A percentile compares a stretch with the other conserved stretches of the same genome.
phyloP scores from a whole-genome alignment of 2,113 vertebrate genomes.

The Apistogramma diplotaenia region DNA sequence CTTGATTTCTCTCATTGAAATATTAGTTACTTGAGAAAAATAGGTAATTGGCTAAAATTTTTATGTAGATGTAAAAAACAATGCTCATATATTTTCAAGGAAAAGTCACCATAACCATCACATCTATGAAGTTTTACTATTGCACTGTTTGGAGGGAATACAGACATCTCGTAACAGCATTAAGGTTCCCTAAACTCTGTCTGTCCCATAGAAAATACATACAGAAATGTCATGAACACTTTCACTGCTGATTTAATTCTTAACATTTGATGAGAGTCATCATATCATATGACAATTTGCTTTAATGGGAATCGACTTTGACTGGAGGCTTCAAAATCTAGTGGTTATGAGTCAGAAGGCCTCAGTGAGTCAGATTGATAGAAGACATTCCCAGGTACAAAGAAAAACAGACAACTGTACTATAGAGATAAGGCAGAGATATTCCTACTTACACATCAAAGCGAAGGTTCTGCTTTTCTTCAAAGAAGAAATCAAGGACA shows the following conservation, averaged over 20 bases:
- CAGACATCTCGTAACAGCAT: rapidly evolving
- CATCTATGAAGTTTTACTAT: not conserved
- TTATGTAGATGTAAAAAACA: not conserved
- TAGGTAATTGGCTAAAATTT: not conserved
- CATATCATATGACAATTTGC: not conserved
- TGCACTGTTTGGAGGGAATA: not conserved
- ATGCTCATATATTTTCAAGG: not conserved
- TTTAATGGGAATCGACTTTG: not conserved
- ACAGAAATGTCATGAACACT: rapidly evolving
- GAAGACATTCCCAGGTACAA: conserved; percentile 2
- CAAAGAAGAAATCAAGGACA: conserved; percentile 91
- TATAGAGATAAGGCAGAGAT: not conserved
- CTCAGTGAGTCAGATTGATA: not conserved
- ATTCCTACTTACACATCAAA: conserved; percentile 87
- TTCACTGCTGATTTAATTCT: not conserved
- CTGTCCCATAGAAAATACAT: not conserved
- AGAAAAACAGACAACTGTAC: not conserved
- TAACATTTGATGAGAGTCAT: not conserved
- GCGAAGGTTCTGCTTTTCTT: conserved; percentile 93
- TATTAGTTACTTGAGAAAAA: not conserved
- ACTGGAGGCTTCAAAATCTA: not conserved
- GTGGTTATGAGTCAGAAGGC: conserved; percentile 2
- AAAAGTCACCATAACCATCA: too few relatives aligned
- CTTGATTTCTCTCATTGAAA: too few relatives aligned
- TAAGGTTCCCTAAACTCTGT: not conserved